A percentile compares a stretch with the other conserved stretches of the same genome.
Conservation (phyloP, 2,888 invertebrate species). For the Hypomecis atomaria region DNA sequence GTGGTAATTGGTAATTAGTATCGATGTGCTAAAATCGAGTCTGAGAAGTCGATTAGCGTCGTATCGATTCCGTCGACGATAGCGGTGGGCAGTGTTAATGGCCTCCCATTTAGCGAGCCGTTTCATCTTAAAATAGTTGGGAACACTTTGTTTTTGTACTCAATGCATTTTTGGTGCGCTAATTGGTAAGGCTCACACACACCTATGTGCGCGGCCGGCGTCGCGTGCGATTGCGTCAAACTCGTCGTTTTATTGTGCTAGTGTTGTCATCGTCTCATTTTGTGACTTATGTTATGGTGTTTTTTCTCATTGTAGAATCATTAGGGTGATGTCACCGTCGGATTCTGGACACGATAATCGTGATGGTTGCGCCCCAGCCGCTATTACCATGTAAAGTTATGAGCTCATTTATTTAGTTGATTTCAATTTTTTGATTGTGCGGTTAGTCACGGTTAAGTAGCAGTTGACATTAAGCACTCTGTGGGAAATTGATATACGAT, state of each 20-base stretch:
- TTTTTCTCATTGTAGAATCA: conserved; percentile 67
- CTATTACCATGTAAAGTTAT: conserved; percentile 69
- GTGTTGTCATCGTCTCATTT: conserved; percentile 73
- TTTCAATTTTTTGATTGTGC: conserved; percentile 64
- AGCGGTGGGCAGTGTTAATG: conserved; percentile 74
- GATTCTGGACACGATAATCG: conserved; percentile 73
- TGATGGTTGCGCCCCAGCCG: conserved; percentile 71
- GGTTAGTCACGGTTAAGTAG: conserved; percentile 66
- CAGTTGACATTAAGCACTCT: conserved; percentile 66
- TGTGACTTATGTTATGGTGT: conserved; percentile 64
- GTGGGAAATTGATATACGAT: conserved; percentile 75
- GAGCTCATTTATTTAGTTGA: conserved; percentile 70
- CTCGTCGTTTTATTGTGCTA: conserved; percentile 60
- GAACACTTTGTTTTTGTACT: conserved; percentile 74
- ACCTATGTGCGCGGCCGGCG: conserved; percentile 48
- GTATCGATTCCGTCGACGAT: conserved; percentile 68
- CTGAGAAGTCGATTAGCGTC: conserved; percentile 68
- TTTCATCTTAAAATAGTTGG: conserved; percentile 72
- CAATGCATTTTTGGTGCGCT: conserved; percentile 73
- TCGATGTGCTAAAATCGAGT: conserved; percentile 75
- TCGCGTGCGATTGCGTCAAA: conserved; percentile 70
- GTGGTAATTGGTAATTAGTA: conserved; percentile 77
- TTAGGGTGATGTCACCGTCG: conserved; percentile 74
- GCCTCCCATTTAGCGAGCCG: conserved; percentile 66
- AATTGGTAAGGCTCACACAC: conserved; percentile 63